Conservation (phyloP, 1,140 invertebrate genomes). For the Prorops nasuta region DNA sequence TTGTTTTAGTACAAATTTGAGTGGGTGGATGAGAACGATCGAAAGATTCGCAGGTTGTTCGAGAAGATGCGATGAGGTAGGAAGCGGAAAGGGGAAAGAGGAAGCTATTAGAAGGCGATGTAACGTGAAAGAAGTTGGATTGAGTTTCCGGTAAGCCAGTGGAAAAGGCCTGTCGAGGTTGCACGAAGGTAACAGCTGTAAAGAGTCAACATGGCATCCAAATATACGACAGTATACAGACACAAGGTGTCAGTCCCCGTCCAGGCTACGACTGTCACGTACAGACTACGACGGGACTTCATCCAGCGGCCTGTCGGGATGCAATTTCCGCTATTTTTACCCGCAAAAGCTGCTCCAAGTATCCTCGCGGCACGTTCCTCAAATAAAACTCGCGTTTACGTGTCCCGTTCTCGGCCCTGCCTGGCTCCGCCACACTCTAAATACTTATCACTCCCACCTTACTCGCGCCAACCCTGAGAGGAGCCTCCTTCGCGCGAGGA, state of each 20-base stretch:
- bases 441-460: too few relatives aligned
- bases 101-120: too few relatives aligned
- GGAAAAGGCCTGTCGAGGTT: constrained; percentile 13
- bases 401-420: too few relatives aligned
- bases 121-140: too few relatives aligned
- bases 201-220: constrained; percentile 46
- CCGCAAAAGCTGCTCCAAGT: constrained; percentile 51
- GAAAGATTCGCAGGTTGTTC: too few relatives aligned
- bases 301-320: constrained; percentile 25
- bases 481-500: too few relatives aligned
- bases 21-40: too few relatives aligned
- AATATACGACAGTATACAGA: constrained; percentile 44
- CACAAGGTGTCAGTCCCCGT: constrained; percentile 42
- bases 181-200: constrained; percentile 46
- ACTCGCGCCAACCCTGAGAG: too few relatives aligned
- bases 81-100: too few relatives aligned
- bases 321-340: constrained; percentile 57
- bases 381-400: constrained; percentile 37
- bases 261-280: constrained; percentile 45
- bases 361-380: constrained; percentile 51
- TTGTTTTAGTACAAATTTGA: too few relatives aligned
- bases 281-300: constrained; percentile 45
- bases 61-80: too few relatives aligned
- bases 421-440: too few relatives aligned
- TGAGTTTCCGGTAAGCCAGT: not conserved